phyloP scores from a whole-genome alignment of 2,113 vertebrate species.

The Ia io region DNA sequence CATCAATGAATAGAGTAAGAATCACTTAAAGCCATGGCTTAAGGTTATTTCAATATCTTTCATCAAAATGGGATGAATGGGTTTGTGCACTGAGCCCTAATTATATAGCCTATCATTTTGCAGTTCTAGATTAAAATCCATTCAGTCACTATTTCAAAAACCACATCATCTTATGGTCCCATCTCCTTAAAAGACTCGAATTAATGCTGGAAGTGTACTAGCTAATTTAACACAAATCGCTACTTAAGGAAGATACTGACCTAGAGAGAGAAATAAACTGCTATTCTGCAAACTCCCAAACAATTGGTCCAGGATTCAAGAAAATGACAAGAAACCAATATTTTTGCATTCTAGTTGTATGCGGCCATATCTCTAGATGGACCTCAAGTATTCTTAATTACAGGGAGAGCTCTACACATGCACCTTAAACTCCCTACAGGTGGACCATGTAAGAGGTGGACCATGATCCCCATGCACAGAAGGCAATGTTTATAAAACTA shows the following conservation, averaged over 20 bases:
- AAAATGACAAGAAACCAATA: constrained; percentile 19
- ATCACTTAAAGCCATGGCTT: background rate
- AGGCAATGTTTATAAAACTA: background rate
- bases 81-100: background rate
- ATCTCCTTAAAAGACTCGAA: constrained; percentile 18
- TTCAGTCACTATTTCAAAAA: background rate
- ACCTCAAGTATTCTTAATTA: constrained; percentile 5
- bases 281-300: background rate
- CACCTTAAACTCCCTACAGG: background rate
- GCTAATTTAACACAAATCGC: constrained; percentile 37
- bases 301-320: background rate
- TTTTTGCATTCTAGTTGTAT: background rate
- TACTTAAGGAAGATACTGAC: background rate
- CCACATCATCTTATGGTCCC: background rate
- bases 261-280: background rate
- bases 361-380: background rate
- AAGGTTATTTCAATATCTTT: background rate
- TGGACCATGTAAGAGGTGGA: background rate
- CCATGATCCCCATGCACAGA: background rate
- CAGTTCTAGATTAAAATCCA: background rate
- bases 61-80: background rate
- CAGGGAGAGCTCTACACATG: background rate
- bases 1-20: background rate
- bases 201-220: background rate
- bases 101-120: background rate